Base-by-base conservation (phyloP, 1,140 invertebrate species). In the Philotrypesis tridentata region DNA sequence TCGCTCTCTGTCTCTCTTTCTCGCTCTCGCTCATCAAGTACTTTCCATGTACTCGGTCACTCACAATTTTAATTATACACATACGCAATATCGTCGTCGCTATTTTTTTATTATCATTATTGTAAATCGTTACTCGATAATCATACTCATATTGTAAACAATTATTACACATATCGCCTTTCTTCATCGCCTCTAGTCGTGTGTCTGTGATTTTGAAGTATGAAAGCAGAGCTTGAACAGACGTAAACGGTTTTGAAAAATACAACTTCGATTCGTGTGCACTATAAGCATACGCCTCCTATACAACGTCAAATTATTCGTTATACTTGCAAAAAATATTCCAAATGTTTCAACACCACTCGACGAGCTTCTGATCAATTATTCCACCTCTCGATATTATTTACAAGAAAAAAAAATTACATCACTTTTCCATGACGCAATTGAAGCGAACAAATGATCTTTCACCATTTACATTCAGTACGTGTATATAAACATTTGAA, bases 111-210 rank as follows among this genome's bases (percentile, higher is more conserved):
- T 83, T 85, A 40, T 71, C 63, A 23, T 82, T 78, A 82, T 82
- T 78, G 80, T 82, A 82, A 81, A 82, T 77, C 55, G 65, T 73
- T 78, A 82, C 31, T 82, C 67, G 48, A 82, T 78, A 82, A 78
- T 78, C 77, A 78, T 82, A 82, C 17, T 60, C 74, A 82, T 78
- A 82, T 77, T 78, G 73, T 82, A 82, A 82, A 82, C 68, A 82
- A 78, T 82, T 82, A 82, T 82, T 82, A 82, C 55, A 73, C 21
- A 76, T 82, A 73, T 82, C 67, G 75, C 43, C 37, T 78, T 82
- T 82, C 31, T 73, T 78, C 55, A 48, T 73, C 37, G 31, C 76
- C 40, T 72, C 77, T 29, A 76, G 25, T 73, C 65, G 27, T 67
- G 48, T n/a, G 6, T 55, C 2, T 55, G 21, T 55, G 21, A n/a